A percentile compares a stretch with the other conserved stretches of the same genome.
These are phyloP conservation scores for Cyprinodon brontotheroides DNA, from an alignment of 2,113 vertebrate genomes.

Conservation along the genomic window DNA sequence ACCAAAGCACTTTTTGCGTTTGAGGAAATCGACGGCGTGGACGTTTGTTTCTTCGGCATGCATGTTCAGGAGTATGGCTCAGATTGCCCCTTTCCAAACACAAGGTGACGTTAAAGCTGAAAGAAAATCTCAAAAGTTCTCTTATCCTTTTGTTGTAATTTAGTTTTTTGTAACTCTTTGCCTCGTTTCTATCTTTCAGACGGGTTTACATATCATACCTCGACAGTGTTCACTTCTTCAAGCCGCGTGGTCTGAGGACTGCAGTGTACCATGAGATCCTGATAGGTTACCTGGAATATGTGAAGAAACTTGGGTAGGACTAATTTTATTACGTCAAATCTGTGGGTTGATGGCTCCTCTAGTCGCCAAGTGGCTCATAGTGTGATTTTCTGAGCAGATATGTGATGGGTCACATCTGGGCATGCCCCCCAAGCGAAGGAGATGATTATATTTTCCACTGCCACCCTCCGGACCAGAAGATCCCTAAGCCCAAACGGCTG, in stretches of 20 bases:
- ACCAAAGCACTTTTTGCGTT: conserved; percentile 99
- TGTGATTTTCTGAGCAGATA: conserved; percentile 78
- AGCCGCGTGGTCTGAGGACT: conserved; percentile 90
- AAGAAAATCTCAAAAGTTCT: background rate
- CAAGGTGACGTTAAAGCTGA: conserved; percentile 83
- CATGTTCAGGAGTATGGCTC: conserved; percentile 98
- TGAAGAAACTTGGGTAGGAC: conserved; percentile 95
- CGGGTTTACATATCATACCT: conserved; percentile 99
- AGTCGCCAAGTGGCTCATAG: conserved; percentile 3
- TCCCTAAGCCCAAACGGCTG: conserved; percentile 96
- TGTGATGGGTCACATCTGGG: conserved; percentile 97
- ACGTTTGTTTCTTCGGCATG: conserved; percentile 99
- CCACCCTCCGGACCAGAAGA: conserved; percentile 96
- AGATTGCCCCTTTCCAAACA: conserved; percentile 94
- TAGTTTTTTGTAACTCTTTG: background rate
- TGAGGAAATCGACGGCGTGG: conserved; percentile 96
- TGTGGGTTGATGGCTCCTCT: background rate
- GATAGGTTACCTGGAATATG: conserved; percentile 97
- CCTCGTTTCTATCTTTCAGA: conserved; percentile 63
- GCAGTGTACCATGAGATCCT: conserved; percentile 99
- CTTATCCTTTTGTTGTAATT: background rate
- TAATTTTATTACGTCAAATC: background rate
- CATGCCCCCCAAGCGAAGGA: conserved; percentile 97
- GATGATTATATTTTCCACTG: conserved; percentile 99
- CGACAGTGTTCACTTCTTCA: conserved; percentile 99